Base-by-base conservation (phyloP, 2,113 vertebrate genomes). In the Sander lucioperca region DNA sequence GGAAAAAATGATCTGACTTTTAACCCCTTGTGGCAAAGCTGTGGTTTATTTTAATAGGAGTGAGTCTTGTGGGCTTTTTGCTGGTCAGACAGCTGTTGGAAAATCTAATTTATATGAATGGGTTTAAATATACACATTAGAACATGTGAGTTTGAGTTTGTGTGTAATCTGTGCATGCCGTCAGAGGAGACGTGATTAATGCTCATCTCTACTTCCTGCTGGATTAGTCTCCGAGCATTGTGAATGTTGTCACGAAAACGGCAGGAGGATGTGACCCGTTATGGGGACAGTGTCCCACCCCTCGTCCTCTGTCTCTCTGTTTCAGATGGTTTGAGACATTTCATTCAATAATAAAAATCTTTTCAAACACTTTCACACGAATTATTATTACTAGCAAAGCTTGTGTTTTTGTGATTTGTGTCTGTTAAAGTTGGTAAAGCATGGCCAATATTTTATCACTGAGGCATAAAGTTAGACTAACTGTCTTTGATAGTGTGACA, bases 121-220 rank as follows among this genome's bases (percentile, higher is more conserved):
- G 2, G 5, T 30, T 18, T 3, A 63, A 48, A 30, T 16, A 39
- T 50, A n/a, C 23, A 7, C 45, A 56, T 70, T 25, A 16, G 9
- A 39, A 53, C 18, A 36, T 47, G 15, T 43, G 47, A 10, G n/a
- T 82, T 16, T 66, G 58, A 39, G 69, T 66, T 36, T 16, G 66
- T 19, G 59, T 56, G 50, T 81, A 92, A 91, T 87, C 82, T 77
- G 59, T 91, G 80, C 76, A 79, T 89, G 90, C 66, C 19, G 73
- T 3, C 74, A 82, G 77, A 77, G 36, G 71, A 87, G 58, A 68
- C 67, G 78, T 86, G 88, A 88, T 91, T 89, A 88, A 79, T n/a
- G 68, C 64, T 86, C 88, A 91, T 85, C 84, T 88, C 50, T 43
- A 68, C 77, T 88, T 91, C 72, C 87, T 72, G 82, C 8, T 74